These are phyloP conservation scores for Troides helena DNA, from an alignment of 2,888 invertebrate species.

Conservation along the genomic window DNA sequence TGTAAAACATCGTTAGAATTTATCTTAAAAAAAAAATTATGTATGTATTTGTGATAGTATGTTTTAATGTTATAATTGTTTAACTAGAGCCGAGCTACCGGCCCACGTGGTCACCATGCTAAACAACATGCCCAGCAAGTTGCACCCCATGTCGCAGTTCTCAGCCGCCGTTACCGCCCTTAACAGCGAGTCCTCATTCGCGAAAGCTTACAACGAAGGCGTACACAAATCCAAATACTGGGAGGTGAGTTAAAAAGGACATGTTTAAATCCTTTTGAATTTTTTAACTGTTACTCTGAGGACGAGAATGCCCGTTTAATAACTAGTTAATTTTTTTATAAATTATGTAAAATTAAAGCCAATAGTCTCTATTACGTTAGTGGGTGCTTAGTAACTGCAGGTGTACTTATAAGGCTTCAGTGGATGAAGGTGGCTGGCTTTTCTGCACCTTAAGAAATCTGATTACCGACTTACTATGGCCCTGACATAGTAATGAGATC, in stretches of 20 bases:
- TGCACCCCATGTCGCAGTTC: slow-evolving; percentile 98
- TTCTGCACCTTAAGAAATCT: slow-evolving; percentile 2
- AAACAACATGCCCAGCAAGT: slow-evolving; percentile 92
- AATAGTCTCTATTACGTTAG: not conserved
- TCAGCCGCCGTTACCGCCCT: slow-evolving; percentile 94
- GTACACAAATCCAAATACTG: slow-evolving; percentile 94
- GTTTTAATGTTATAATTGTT: slow-evolving; percentile 1
- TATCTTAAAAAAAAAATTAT: too few species aligned
- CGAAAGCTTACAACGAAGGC: slow-evolving; percentile 92
- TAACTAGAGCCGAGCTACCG: slow-evolving; percentile 89
- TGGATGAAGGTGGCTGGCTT: not conserved
- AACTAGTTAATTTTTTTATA: not conserved
- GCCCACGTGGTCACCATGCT: slow-evolving; percentile 95
- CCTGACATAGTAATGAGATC: not conserved
- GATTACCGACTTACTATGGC: not conserved
- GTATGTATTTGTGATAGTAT: not conserved
- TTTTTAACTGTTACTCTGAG: not conserved
- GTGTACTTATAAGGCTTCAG: slow-evolving; percentile 9
- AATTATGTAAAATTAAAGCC: not conserved
- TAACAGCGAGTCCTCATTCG: slow-evolving; percentile 95
- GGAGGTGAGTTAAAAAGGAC: slow-evolving; percentile 79
- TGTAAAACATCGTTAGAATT: too few species aligned
- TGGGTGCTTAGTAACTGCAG: not conserved
- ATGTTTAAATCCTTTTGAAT: not conserved
- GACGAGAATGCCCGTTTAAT: not conserved